Evolutionary conservation across 1,140 invertebrate genomes (phyloP), one percentile per base, ranked within the genome.

Genomic region (Sinella curviseta): DNA sequence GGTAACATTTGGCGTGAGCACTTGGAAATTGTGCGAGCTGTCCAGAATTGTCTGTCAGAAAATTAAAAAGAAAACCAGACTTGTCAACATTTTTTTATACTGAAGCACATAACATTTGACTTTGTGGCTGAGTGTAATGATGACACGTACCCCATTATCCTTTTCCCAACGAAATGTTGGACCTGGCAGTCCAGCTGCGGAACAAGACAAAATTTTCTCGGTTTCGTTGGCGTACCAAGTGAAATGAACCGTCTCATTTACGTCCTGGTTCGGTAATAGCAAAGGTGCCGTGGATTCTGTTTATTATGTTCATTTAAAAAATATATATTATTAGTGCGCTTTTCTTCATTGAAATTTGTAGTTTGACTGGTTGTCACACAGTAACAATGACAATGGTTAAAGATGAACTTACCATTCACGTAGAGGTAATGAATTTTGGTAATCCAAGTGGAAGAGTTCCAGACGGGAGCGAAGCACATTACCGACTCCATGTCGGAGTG

Each of bases 191-290:
- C 78, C 81, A 0, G 24, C 20, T 8, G 34, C n/a, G 16, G 12
- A n/a, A 48, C 81, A 82, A 16, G 4, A 30, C 24, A 82, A 57
- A 16, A 8, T 28, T 34, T 74, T 60, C 4, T 36, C 33, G 3
- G 81, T 82, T 2, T 80, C 78, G 57, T 82, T 82, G 0, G 79
- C 39, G 39, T 76, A 78, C 77, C 78, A 78, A 4, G 70, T 74
- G 34, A 8, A 74, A 3, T 34, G 12, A 4, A 75, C 20, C 4
- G 28, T 33, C 70, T 31, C 74, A 1, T 75, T 75, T 26, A 31
- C 2, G 26, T 33, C 65, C 26, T 8, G 26, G 31, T 4, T 70
- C 31, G n/a, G n/a, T n/a, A n/a, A n/a, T n/a, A 33, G 20, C 8
- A 48, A 8, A 16, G 65, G 28, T 70, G 65, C 4, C 26, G 31